Percentiles rank a stretch among this genome's conserved stretches.
phyloP scores from a whole-genome alignment of 2,888 invertebrate species.

The Tetanocera ferruginea region DNA sequence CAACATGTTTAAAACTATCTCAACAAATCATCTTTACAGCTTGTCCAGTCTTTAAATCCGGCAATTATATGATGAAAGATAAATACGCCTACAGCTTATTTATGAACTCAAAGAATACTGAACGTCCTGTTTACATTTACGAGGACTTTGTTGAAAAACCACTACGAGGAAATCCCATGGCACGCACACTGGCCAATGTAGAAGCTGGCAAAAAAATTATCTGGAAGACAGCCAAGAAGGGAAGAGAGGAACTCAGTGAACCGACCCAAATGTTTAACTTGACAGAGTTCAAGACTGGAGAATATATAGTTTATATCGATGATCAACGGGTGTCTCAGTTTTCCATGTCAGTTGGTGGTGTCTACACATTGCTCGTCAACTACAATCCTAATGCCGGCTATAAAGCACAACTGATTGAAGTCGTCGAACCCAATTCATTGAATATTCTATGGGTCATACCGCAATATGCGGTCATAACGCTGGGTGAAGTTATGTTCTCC shows the following conservation, averaged over 20 bases:
- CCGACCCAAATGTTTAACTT: constrained; percentile 50
- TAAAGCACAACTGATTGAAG: constrained; percentile 40
- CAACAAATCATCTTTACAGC: constrained; percentile 3
- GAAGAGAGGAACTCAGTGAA: constrained; percentile 48
- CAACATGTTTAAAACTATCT: background rate
- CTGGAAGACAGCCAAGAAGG: constrained; percentile 54
- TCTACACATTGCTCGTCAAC: constrained; percentile 63
- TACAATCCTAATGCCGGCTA: constrained; percentile 40
- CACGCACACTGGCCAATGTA: constrained; percentile 59
- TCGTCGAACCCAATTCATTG: constrained; percentile 71
- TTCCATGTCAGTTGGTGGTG: constrained; percentile 64
- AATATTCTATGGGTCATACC: constrained; percentile 77
- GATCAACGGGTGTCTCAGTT: constrained; percentile 26
- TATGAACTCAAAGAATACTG: constrained; percentile 51
- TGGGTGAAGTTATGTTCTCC: constrained; percentile 77
- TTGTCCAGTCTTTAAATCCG: constrained; percentile 41
- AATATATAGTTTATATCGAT: constrained; percentile 55
- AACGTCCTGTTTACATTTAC: constrained; percentile 44
- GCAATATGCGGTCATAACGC: constrained; percentile 78
- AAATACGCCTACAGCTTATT: constrained; percentile 59
- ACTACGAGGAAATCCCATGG: constrained; percentile 59
- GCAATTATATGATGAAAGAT: constrained; percentile 41
- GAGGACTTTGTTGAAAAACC: constrained; percentile 63
- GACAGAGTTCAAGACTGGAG: constrained; percentile 50
- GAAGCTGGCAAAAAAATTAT: constrained; percentile 47